Percentiles rank a stretch among this genome's conserved stretches.
Evolutionary conservation across 2,888 invertebrate genomes (phyloP).

Genomic region (Cepaea hortensis): DNA sequence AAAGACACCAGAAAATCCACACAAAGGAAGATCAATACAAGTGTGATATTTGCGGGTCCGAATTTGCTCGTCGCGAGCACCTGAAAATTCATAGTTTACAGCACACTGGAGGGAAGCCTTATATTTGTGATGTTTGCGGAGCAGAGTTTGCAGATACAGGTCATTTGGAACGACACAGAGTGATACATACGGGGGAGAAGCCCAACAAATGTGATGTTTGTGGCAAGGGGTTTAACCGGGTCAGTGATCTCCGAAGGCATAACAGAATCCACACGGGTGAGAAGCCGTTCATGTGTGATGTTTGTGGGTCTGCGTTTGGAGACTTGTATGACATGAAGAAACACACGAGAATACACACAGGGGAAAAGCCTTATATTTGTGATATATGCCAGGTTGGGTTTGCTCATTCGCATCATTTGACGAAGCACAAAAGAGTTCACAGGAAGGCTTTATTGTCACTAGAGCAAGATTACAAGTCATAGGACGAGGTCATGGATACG

Average conservation of each 20-base stretch:
- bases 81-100: not conserved
- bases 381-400: conserved; percentile 17
- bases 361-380: conserved; percentile 42
- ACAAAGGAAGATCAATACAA: not conserved
- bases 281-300: conserved; percentile 36
- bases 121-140: conserved; percentile 25
- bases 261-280: conserved; percentile 13
- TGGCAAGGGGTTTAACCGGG: conserved; percentile 1
- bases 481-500: no score
- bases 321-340: conserved; percentile 25
- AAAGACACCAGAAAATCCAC: not conserved
- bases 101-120: conserved; percentile 21
- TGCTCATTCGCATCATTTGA: conserved; percentile 20
- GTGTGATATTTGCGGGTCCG: not conserved
- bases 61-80: not conserved
- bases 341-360: conserved; percentile 36
- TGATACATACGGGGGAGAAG: conserved; percentile 35
- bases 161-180: conserved; percentile 21
- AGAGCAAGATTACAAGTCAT: no score
- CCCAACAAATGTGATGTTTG: conserved; percentile 39
- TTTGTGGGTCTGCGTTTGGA: conserved; percentile 32
- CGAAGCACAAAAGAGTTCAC: conserved; percentile 1
- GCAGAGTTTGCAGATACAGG: conserved; percentile 1
- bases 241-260: not conserved
- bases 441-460: no score